A percentile compares a stretch with the other conserved stretches of the same genome.
These are phyloP conservation scores for Gallirallus australis DNA, from an alignment of 2,797 vertebrate genomes.

Conservation along the genomic window DNA sequence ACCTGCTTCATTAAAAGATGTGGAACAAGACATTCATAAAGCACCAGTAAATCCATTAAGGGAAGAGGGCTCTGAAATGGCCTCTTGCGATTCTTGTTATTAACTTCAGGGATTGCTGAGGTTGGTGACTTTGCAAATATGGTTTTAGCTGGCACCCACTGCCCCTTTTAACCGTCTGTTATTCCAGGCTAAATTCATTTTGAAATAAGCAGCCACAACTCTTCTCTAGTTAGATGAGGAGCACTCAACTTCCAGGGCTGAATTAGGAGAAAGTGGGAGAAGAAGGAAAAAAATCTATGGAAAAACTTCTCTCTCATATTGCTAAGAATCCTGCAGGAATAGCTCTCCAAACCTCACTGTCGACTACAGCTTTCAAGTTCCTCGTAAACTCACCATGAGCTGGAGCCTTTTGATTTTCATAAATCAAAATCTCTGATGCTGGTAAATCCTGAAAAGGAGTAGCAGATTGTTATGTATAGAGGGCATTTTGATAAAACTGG, in stretches of 20 bases:
- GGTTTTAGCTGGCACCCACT: neutral
- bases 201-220: neutral
- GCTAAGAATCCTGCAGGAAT: neutral
- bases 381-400: neutral
- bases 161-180: neutral
- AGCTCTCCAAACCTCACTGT: neutral
- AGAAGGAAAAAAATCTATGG: neutral
- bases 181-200: neutral
- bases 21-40: conserved; percentile 59
- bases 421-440: neutral
- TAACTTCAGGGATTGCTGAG: conserved; percentile 20
- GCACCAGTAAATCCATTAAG: conserved; percentile 71
- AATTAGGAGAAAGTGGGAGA: neutral
- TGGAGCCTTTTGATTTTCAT: neutral
- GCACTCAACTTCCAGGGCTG: neutral
- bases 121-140: neutral
- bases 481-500: neutral
- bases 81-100: conserved; percentile 28
- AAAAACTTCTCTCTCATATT: neutral
- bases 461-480: neutral
- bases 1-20: conserved; percentile 67
- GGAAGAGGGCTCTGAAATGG: conserved; percentile 30
- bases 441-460: neutral
- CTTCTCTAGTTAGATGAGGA: neutral
- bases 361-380: neutral